Evolutionary conservation across 2,797 vertebrate genomes (phyloP).

Genomic region (Sebastes wilsoni): DNA sequence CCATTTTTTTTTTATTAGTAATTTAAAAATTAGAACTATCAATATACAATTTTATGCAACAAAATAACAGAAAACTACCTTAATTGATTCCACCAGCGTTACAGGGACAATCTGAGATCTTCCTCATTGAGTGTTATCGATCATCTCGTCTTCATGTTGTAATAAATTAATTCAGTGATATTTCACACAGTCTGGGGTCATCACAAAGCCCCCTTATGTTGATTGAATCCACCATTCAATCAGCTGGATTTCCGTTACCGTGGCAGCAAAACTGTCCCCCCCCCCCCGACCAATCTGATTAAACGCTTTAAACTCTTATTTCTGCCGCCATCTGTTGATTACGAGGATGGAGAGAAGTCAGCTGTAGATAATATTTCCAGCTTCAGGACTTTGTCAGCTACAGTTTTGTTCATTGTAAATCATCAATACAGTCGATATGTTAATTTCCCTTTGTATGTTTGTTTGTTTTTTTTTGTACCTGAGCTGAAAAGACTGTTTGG

Average conservation of each 20-base stretch:
- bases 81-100: constrained; percentile 10
- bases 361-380: constrained; percentile 15
- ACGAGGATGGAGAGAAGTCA: constrained; percentile 12
- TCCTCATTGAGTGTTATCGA: neutral
- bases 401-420: constrained; percentile 24
- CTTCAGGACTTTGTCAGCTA: constrained; percentile 1
- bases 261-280: constrained; percentile 37
- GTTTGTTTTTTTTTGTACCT: constrained; percentile 45
- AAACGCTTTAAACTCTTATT: constrained; percentile 45
- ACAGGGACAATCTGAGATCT: constrained; percentile 9
- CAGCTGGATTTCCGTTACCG: constrained; percentile 20
- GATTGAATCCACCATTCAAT: constrained; percentile 26
- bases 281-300: constrained; percentile 37
- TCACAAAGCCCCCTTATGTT: constrained; percentile 10
- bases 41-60: neutral
- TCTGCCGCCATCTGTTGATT: constrained; percentile 53
- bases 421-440: neutral
- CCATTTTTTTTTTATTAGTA: neutral
- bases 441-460: constrained; percentile 29
- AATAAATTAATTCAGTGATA: constrained; percentile 7
- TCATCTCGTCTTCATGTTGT: constrained; percentile 6
- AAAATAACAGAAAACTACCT: constrained; percentile 6
- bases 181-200: constrained; percentile 24
- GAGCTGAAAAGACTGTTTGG: constrained; percentile 49
- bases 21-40: neutral